Conservation (phyloP, 2,797 vertebrate genomes). For the Notolabrus celidotus region DNA sequence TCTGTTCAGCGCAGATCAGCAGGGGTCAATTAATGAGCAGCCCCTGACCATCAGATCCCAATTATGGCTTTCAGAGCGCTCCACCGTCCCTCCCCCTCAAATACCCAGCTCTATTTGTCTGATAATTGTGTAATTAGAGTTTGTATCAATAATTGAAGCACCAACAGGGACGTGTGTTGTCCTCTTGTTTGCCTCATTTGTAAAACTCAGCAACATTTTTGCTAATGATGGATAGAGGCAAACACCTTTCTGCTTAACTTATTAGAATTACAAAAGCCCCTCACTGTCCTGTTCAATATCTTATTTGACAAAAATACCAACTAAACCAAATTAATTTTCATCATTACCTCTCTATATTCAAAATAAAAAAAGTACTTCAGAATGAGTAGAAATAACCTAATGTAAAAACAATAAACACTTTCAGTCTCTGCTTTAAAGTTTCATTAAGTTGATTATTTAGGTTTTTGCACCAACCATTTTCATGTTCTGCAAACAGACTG, state of each 20-base stretch:
- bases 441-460: too few relatives aligned
- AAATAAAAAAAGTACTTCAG: too few relatives aligned
- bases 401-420: too few relatives aligned
- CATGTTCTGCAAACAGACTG: too few relatives aligned
- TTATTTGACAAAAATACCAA: neutral
- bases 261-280: slow-evolving; percentile 32
- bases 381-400: too few relatives aligned
- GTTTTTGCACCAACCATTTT: too few relatives aligned
- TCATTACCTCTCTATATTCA: neutral
- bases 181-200: slow-evolving; percentile 61
- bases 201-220: slow-evolving; percentile 56
- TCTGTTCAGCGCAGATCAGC: slow-evolving; percentile 75
- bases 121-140: slow-evolving; percentile 79
- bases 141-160: slow-evolving; percentile 74
- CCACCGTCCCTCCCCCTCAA: slow-evolving; percentile 42
- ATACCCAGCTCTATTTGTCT: slow-evolving; percentile 66
- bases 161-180: slow-evolving; percentile 56
- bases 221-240: slow-evolving; percentile 45
- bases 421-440: too few relatives aligned
- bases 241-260: slow-evolving; percentile 50
- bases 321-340: neutral
- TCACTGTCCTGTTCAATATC: neutral
- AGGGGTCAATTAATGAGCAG: slow-evolving; percentile 81
- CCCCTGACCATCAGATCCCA: slow-evolving; percentile 79
- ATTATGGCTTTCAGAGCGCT: slow-evolving; percentile 74